Base-by-base conservation (phyloP, 2,797 vertebrate genomes). In the Sebastes miniatus region DNA sequence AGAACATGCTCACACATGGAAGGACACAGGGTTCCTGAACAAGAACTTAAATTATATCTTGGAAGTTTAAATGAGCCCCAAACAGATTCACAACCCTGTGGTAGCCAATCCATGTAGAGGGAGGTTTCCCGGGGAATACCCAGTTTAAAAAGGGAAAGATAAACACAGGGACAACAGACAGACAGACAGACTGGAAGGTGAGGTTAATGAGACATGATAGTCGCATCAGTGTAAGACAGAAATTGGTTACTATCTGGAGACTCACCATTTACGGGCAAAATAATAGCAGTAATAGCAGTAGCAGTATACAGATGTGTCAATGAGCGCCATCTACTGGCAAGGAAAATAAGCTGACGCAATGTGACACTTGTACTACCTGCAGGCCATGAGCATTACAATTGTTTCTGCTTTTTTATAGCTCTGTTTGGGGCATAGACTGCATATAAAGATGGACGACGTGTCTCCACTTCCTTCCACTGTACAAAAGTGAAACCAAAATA, bases 91-190 rank as follows among this genome's bases (percentile, higher is more conserved):
- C 70, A 70, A 69, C 39, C 24, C 22, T 64, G 63, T 69, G 54
- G 2, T 6, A 25, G 59, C 58, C 6, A 69, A 14, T 80, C 58
- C 25, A 25, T 36, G 29, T 50, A 39, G 34, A 58, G 43, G 29
- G 27, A 80, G 29, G 25, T 64, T 87, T 82, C 63, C 36, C 54
- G 67, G 72, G 70, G 73, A 85, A 85, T 65, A 75, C 25, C 73
- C 81, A 24, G 27, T 43, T 84, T 81, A 64, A 81, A 81, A 80
- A 83, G 3, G 80, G 36, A 39, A 63, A 73, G 57, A 85, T 67
- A 77, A 85, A 80, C 73, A 87, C 50, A 77, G n/a, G 2, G 4
- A 58, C 27, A 27, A 73, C 69, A 80, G 74, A 69, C 61, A 84
- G 74, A 69, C 61, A 84, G 61, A 70, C 25, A 31, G n/a, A 70